Conservation (phyloP, 2,797 vertebrate genomes). For the Catamblyrhynchus diadema region DNA sequence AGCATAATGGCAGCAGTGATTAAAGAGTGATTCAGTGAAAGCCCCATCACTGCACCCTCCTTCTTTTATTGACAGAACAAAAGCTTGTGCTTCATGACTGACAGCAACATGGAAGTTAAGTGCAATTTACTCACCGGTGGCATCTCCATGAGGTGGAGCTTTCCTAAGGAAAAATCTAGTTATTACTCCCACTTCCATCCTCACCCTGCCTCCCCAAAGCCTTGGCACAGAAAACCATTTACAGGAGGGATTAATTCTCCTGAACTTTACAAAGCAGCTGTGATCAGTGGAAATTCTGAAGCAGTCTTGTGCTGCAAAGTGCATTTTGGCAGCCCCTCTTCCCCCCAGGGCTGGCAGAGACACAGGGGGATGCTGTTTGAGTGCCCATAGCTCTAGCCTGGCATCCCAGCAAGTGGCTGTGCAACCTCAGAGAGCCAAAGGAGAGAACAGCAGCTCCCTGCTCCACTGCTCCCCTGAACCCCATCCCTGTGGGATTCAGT, state of each 20-base stretch:
- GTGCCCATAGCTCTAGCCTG: neutral
- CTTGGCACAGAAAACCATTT: constrained; percentile 6
- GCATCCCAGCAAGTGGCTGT: neutral
- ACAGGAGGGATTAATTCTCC: constrained; percentile 7
- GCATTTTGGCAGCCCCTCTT: neutral
- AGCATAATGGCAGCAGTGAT: constrained; percentile 40
- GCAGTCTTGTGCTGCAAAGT: neutral
- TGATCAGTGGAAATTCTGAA: constrained; percentile 5
- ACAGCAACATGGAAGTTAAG: constrained; percentile 5
- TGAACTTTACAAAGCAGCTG: neutral
- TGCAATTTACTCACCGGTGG: constrained; percentile 11
- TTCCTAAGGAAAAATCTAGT: constrained; percentile 7
- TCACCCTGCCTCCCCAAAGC: constrained; percentile 4
- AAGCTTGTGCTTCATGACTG: constrained; percentile 8
- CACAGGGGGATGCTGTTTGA: accelerated
- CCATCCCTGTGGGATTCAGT: accelerated
- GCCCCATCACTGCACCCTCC: neutral
- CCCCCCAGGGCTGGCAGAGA: neutral
- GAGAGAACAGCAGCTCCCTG: neutral
- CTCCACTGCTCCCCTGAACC: neutral
- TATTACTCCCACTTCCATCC: neutral
- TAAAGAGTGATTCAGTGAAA: constrained; percentile 11
- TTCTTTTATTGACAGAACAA: constrained; percentile 15
- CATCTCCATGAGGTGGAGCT: neutral
- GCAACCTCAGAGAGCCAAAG: neutral